These are phyloP conservation scores for Lobophora halterata DNA, from an alignment of 2,888 invertebrate genomes.

Conservation along the genomic window DNA sequence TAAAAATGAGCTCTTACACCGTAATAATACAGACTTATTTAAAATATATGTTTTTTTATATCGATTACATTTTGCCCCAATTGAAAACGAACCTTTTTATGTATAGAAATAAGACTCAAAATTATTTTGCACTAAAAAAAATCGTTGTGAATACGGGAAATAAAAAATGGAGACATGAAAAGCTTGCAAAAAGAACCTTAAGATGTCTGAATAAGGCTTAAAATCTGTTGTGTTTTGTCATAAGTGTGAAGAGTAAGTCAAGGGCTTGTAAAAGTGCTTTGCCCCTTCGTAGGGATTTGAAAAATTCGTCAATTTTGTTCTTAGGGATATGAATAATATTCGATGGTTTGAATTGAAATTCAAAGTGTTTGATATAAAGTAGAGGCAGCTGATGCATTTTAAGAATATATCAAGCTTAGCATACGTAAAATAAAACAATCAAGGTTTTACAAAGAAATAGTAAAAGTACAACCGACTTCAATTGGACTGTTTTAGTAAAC, in stretches of 20 bases:
- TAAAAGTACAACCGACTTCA: no score
- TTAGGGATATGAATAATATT: conserved; percentile 14
- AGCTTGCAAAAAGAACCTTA: neutral
- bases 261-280: conserved; percentile 24
- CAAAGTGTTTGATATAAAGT: no score
- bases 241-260: conserved; percentile 20
- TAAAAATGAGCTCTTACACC: conserved; percentile 30
- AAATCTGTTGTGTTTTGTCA: conserved; percentile 5
- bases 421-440: no score
- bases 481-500: no score
- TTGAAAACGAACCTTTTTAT: conserved; percentile 2
- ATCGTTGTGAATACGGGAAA: conserved; percentile 12
- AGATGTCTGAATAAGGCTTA: neutral
- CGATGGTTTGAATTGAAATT: no score
- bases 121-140: neutral
- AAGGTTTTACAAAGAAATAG: no score
- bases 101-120: neutral
- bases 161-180: conserved; percentile 3
- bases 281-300: conserved; percentile 18
- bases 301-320: conserved; percentile 26
- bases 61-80: neutral
- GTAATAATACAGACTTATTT: conserved; percentile 29
- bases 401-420: no score
- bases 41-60: conserved; percentile 27
- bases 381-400: no score